phyloP scores from a whole-genome alignment of 2,113 vertebrate species.

The Rhinolophus ferrumequinum region DNA sequence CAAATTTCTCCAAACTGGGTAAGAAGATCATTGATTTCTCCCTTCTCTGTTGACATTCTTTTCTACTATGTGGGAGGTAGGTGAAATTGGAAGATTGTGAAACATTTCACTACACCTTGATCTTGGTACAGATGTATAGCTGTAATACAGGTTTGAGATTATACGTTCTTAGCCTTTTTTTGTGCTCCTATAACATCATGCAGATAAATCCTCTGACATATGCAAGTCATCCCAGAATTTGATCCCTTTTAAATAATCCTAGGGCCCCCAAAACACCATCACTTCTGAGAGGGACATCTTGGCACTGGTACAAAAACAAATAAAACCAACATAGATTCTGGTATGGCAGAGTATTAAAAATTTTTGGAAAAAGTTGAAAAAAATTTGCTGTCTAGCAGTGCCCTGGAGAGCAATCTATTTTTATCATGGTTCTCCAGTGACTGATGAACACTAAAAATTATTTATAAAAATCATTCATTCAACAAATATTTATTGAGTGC shows the following conservation, averaged over 20 bases:
- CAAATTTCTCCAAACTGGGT: neutral
- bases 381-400: neutral
- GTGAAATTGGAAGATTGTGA: neutral
- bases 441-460: neutral
- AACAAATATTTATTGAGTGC: neutral
- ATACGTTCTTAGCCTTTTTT: neutral
- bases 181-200: neutral
- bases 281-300: neutral
- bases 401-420: neutral
- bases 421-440: neutral
- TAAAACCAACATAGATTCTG: neutral
- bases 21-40: neutral
- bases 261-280: neutral
- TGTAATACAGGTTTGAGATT: neutral
- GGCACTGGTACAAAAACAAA: neutral
- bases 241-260: neutral
- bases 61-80: neutral
- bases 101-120: neutral
- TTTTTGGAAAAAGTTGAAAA: neutral
- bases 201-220: neutral
- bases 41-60: neutral
- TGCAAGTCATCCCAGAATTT: neutral
- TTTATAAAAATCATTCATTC: neutral
- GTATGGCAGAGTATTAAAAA: neutral
- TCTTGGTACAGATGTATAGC: neutral